Evolutionary conservation across 37 sponge, comb jelly and placozoan species (phyloP).

Genomic region (Aplysina aerophoba): DNA sequence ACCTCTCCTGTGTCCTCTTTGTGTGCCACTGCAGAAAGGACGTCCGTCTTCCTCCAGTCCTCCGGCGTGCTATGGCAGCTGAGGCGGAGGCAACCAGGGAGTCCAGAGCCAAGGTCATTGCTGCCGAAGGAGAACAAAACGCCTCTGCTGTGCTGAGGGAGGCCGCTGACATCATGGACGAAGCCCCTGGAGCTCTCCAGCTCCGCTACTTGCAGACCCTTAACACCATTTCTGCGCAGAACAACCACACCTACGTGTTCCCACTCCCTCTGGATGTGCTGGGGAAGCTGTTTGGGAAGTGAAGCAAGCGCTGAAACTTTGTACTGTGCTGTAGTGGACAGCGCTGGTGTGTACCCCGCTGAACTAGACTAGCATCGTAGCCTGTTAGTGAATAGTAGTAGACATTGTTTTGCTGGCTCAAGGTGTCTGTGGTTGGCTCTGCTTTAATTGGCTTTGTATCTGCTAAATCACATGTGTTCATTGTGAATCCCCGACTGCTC

Average conservation of each 20-base stretch:
- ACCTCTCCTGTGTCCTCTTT: background rate
- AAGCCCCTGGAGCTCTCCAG: constrained; percentile 87
- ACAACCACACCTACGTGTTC: constrained; percentile 95
- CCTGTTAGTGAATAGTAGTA: no score
- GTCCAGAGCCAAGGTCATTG: constrained; percentile 90
- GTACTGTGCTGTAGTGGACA: background rate
- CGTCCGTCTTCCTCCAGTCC: constrained; percentile 77
- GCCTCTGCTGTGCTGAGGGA: constrained; percentile 82
- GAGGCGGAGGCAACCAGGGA: constrained; percentile 94
- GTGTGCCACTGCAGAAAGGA: constrained; percentile 71
- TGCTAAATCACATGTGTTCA: no score
- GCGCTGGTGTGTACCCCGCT: background rate
- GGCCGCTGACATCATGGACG: constrained; percentile 85
- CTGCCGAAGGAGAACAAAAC: constrained; percentile 89
- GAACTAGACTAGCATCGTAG: background rate
- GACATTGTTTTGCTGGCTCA: no score
- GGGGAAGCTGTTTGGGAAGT: constrained; percentile 50
- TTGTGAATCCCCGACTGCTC: no score
- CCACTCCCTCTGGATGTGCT: constrained; percentile 87
- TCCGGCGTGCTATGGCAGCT: constrained; percentile 95
- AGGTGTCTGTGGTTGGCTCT: no score
- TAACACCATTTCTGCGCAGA: constrained; percentile 75
- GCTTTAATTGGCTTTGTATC: no score
- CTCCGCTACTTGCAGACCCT: constrained; percentile 93
- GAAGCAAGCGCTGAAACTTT: background rate